Conservation (phyloP, 2,888 invertebrate species). For the Euzetes globulus region DNA sequence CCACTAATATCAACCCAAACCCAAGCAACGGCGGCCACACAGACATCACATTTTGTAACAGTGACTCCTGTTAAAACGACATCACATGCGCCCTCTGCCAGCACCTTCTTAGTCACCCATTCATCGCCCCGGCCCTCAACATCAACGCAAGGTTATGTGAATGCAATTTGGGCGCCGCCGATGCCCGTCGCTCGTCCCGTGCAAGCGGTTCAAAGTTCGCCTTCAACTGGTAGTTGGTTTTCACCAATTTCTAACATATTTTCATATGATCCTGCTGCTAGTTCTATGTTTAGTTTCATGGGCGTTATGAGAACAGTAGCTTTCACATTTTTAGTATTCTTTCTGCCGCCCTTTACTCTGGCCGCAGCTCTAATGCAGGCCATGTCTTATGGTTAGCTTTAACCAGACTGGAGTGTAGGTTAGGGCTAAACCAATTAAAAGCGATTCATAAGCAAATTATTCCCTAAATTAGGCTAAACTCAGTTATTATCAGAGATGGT, state of each 20-base stretch:
- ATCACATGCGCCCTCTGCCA: background rate
- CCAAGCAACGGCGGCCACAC: background rate
- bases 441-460: too few relatives aligned
- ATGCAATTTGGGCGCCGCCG: constrained; percentile 33
- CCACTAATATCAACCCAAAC: background rate
- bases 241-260: background rate
- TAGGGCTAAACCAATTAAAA: background rate
- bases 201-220: background rate
- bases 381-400: background rate
- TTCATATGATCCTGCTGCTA: background rate
- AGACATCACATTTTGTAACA: constrained; percentile 7
- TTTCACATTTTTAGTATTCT: constrained; percentile 26
- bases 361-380: constrained; percentile 26
- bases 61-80: constrained; percentile 4
- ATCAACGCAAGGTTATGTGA: constrained; percentile 17
- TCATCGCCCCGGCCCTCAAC: background rate
- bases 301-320: constrained; percentile 18
- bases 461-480: background rate
- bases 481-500: background rate
- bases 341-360: constrained; percentile 32
- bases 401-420: background rate
- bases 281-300: constrained; percentile 23
- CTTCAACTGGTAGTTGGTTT: background rate
- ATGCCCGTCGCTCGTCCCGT: constrained; percentile 30
- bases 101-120: background rate